These are phyloP conservation scores for Microvelia longipes DNA, from an alignment of 1,140 invertebrate genomes.

Conservation along the genomic window DNA sequence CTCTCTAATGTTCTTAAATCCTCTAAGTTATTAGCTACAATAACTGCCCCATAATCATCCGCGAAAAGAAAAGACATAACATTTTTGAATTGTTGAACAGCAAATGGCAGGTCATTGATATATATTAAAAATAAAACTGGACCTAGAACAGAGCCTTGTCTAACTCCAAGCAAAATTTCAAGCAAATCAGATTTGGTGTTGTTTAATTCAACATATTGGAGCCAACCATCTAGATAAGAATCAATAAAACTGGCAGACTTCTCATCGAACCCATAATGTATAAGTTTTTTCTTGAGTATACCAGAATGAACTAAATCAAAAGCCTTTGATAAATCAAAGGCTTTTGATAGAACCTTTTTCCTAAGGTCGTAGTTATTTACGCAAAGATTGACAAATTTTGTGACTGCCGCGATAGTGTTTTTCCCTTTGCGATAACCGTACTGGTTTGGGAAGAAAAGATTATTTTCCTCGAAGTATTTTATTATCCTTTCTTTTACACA, in stretches of 20 bases:
- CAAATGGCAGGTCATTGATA: neutral
- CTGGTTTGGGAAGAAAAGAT: neutral
- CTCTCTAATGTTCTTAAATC: too few species aligned
- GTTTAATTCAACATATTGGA: neutral
- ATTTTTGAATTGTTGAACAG: too few species aligned
- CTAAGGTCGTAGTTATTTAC: neutral
- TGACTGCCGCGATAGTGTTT: neutral
- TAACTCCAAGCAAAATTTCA: neutral
- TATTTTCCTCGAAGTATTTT: neutral
- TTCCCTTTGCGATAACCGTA: neutral
- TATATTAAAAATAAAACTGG: neutral
- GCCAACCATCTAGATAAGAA: neutral
- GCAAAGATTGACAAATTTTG: neutral
- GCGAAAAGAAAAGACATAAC: too few species aligned
- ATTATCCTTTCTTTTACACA: neutral
- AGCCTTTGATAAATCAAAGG: neutral
- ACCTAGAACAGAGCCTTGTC: neutral
- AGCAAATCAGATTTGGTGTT: neutral
- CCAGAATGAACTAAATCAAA: neutral
- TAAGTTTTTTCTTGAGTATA: neutral
- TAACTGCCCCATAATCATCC: too few species aligned
- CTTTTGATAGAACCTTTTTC: neutral
- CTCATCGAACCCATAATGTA: neutral
- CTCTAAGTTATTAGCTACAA: too few species aligned
- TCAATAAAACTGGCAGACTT: neutral